A percentile compares a stretch with the other conserved stretches of the same genome.
Conservation (phyloP, 2,113 vertebrate genomes). For the Channa argus region DNA sequence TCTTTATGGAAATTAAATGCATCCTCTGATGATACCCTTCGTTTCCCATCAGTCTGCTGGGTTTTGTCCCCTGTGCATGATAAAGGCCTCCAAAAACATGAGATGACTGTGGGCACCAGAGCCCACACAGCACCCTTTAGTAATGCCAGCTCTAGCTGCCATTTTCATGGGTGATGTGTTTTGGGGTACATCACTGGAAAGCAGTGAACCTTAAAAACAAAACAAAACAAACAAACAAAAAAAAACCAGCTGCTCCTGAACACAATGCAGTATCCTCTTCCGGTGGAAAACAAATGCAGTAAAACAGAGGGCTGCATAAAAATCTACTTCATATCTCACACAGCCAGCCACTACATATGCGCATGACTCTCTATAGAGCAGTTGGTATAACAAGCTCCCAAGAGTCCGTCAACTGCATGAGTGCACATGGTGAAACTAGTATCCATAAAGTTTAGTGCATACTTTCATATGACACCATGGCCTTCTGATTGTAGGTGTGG, state of each 20-base stretch:
- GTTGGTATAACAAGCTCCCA: slow-evolving; percentile 51
- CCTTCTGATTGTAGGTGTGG: slow-evolving; percentile 45
- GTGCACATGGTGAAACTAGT: slow-evolving; percentile 39
- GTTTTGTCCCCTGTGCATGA: slow-evolving; percentile 59
- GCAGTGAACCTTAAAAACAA: slow-evolving; percentile 51
- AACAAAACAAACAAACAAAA: background rate
- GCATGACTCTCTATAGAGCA: slow-evolving; percentile 20
- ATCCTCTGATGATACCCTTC: slow-evolving; percentile 74
- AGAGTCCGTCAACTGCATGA: slow-evolving; percentile 32
- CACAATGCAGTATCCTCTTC: slow-evolving; percentile 49
- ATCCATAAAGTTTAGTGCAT: slow-evolving; percentile 49
- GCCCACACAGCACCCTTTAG: slow-evolving; percentile 44
- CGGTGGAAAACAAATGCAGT: background rate
- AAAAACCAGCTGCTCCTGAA: slow-evolving; percentile 62
- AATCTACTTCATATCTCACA: slow-evolving; percentile 45
- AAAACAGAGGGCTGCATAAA: background rate
- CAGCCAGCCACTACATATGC: slow-evolving; percentile 41
- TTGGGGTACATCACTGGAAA: slow-evolving; percentile 56
- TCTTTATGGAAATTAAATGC: slow-evolving; percentile 84
- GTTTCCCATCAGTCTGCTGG: slow-evolving; percentile 63
- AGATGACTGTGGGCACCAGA: slow-evolving; percentile 36
- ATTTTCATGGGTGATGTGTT: slow-evolving; percentile 71
- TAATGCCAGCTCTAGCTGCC: slow-evolving; percentile 49
- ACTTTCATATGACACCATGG: slow-evolving; percentile 41
- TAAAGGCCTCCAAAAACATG: slow-evolving; percentile 64